Evolutionary conservation across 2,113 vertebrate species (phyloP).

Genomic region (Astur gentilis): DNA sequence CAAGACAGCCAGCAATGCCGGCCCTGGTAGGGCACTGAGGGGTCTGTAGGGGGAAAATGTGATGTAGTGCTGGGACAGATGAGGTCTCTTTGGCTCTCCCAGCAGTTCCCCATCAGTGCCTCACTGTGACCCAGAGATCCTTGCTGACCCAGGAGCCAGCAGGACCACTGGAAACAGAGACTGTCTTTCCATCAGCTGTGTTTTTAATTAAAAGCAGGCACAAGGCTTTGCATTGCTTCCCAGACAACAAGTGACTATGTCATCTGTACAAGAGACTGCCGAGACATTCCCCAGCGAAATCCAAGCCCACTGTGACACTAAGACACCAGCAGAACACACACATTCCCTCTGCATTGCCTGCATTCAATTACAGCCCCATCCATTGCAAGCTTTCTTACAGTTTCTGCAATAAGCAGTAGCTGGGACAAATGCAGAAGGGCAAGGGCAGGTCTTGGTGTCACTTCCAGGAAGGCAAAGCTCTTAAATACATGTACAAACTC

Average conservation of each 20-base stretch:
- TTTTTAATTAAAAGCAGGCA: conserved; percentile 10
- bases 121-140: neutral
- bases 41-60: neutral
- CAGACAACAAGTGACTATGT: neutral
- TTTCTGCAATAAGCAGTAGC: neutral
- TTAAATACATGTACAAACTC: conserved; percentile 22
- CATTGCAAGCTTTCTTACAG: neutral
- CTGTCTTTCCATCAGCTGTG: neutral
- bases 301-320: neutral
- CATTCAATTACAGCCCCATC: neutral
- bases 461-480: conserved; percentile 29
- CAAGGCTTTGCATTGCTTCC: neutral
- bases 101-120: neutral
- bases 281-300: neutral
- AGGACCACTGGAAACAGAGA: neutral
- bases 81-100: neutral
- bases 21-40: neutral
- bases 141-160: neutral
- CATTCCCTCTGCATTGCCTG: neutral
- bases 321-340: neutral
- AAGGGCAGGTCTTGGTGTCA: neutral
- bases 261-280: neutral
- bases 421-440: neutral
- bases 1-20: neutral
- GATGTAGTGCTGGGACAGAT: neutral